These are phyloP conservation scores for Xiphophorus couchianus DNA, from an alignment of 2,113 vertebrate genomes.

Conservation along the genomic window DNA sequence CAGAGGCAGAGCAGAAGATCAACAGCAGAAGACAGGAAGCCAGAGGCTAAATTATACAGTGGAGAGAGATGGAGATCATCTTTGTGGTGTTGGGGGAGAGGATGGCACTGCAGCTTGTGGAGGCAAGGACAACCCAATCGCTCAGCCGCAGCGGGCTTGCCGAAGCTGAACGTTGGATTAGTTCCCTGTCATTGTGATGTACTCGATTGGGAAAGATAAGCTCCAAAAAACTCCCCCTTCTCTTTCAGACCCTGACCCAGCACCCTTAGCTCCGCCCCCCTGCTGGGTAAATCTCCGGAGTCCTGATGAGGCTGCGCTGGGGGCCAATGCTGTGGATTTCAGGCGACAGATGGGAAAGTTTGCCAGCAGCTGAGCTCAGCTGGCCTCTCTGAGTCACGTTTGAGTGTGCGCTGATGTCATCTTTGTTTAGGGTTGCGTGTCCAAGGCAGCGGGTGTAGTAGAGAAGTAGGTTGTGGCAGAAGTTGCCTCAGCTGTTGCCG, in stretches of 20 bases:
- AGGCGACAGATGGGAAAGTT: slow-evolving; percentile 56
- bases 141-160: slow-evolving; percentile 24
- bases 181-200: slow-evolving; percentile 58
- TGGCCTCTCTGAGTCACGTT: slow-evolving; percentile 55
- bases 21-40: slow-evolving; percentile 22
- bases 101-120: slow-evolving; percentile 36
- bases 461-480: slow-evolving; percentile 13
- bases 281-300: slow-evolving; percentile 26
- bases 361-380: slow-evolving; percentile 38
- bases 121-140: slow-evolving; percentile 27
- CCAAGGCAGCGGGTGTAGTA: slow-evolving; percentile 1
- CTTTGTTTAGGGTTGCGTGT: slow-evolving; percentile 45
- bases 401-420: slow-evolving; percentile 56
- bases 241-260: not conserved
- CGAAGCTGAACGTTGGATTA: slow-evolving; percentile 44
- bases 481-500: slow-evolving; percentile 27
- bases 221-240: not conserved
- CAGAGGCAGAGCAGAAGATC: not conserved
- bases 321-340: slow-evolving; percentile 36
- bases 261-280: slow-evolving; percentile 8
- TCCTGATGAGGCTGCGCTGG: slow-evolving; percentile 24
- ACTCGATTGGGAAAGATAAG: slow-evolving; percentile 43
- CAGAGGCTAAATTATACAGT: slow-evolving; percentile 20
- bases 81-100: slow-evolving; percentile 8
- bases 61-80: slow-evolving; percentile 44